Base-by-base conservation (phyloP, 2,888 invertebrate species). In the Thera britannica region DNA sequence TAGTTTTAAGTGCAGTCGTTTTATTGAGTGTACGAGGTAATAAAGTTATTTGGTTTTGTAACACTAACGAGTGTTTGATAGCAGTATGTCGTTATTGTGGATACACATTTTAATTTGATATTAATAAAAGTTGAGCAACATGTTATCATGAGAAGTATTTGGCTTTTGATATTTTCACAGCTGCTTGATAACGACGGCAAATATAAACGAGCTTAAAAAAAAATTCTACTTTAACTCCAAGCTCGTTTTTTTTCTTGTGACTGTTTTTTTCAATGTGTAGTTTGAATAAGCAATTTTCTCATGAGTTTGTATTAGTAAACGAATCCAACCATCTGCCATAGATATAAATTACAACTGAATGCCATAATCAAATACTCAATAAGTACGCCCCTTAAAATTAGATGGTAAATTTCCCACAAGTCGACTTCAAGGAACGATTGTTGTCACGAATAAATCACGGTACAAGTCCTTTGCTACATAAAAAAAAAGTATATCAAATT, bases 351-450 rank as follows among this genome's bases (percentile, higher is more conserved):
- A 79, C 78, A 76, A 82, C 81, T 84, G 85, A 85, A 83, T 74
- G 56, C 58, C 80, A 80, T 81, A 86, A 85, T 87, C 85, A 85
- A 81, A 82, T 75, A 77, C 71, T 74, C 71, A 73, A 75, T 73
- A 74, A 59, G 59, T 83, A 87, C 87, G 88, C 90, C 90, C 90
- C 86, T 90, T 78, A 78, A 79, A 79, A 84, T 82, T 77, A 80
- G 81, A 76, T 89, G 92, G 88, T 92, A 92, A 92, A 93, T 91
- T 91, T 93, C 92, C 91, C 93, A 92, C 90, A 90, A 87, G 75
- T 75, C 79, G 78, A 77, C 78, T 77, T 79, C 75, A 77, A 78
- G 80, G 79, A 82, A 79, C 83, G 81, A 89, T 90, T 90, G 90
- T 90, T 91, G 91, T 90, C 88, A 85, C 85, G 88, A 90, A 92